Evolutionary conservation across 1,140 invertebrate species (phyloP).

Genomic region (Cotesia glomerata): DNA sequence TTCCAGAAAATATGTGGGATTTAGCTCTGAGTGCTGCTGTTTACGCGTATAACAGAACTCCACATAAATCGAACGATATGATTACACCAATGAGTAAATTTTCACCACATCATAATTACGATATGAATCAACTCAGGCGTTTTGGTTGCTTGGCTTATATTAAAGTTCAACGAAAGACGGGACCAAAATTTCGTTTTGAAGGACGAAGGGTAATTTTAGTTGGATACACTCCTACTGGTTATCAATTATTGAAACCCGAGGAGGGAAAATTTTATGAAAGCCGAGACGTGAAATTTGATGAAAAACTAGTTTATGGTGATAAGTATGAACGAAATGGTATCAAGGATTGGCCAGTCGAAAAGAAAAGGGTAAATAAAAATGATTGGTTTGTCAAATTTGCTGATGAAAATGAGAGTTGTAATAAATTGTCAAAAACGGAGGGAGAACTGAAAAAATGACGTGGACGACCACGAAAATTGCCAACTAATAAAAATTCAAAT

Average conservation of each 20-base stretch:
- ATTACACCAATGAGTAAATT: too few species aligned
- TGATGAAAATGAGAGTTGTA: background rate
- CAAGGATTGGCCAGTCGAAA: conserved; percentile 5
- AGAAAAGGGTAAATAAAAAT: background rate
- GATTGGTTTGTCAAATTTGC: conserved; percentile 11
- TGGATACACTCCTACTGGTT: conserved; percentile 12
- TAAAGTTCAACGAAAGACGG: conserved; percentile 17
- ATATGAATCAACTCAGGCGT: conserved; percentile 11
- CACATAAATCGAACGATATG: too few species aligned
- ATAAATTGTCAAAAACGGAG: background rate
- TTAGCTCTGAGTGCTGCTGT: conserved; percentile 13
- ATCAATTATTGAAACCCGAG: conserved; percentile 16
- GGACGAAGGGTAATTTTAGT: conserved; percentile 4
- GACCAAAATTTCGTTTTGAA: conserved; percentile 6
- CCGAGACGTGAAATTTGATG: conserved; percentile 18
- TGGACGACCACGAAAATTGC: background rate
- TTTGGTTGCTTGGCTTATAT: conserved; percentile 22
- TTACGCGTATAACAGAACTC: too few species aligned
- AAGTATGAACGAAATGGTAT: conserved; percentile 11
- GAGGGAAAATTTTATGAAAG: conserved; percentile 23
- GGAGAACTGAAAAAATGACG: background rate
- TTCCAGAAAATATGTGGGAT: conserved; percentile 25
- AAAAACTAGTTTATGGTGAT: conserved; percentile 13
- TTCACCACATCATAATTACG: background rate
- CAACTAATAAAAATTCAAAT: background rate